Conservation (phyloP, 2,113 vertebrate species). For the Corvus moneduloides region DNA sequence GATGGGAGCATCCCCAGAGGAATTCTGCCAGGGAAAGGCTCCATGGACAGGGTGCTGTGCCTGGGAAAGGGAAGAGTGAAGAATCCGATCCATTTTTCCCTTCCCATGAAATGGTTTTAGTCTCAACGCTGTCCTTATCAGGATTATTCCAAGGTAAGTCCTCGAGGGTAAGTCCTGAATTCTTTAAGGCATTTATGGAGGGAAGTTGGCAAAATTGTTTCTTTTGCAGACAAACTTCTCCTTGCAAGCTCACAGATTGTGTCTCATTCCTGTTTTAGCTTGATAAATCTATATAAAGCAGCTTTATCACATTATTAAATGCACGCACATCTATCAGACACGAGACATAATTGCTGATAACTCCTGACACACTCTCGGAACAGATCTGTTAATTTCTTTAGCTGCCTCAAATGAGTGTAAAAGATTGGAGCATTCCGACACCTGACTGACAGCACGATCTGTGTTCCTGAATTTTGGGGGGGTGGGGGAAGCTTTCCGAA, state of each 20-base stretch:
- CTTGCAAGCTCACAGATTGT: not conserved
- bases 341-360: not conserved
- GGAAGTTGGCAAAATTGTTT: not conserved
- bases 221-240: not conserved
- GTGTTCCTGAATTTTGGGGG: not conserved
- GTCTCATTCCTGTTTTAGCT: not conserved
- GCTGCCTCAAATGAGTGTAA: not conserved
- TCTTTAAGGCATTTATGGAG: not conserved
- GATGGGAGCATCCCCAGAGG: not conserved
- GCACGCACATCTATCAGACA: not conserved
- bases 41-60: not conserved
- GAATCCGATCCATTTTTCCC: rapidly evolving
- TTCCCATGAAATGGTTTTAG: not conserved
- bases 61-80: not conserved
- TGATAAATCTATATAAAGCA: not conserved
- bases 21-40: not conserved
- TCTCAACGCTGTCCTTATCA: not conserved
- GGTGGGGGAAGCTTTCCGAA: not conserved
- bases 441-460: not conserved
- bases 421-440: not conserved
- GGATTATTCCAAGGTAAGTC: slow-evolving; percentile 16
- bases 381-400: not conserved
- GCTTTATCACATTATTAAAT: not conserved
- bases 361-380: not conserved
- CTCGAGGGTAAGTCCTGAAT: not conserved